A percentile compares a stretch with the other conserved stretches of the same genome.
phyloP scores from a whole-genome alignment of 2,888 invertebrate species.

The Drosophila prostipennis region DNA sequence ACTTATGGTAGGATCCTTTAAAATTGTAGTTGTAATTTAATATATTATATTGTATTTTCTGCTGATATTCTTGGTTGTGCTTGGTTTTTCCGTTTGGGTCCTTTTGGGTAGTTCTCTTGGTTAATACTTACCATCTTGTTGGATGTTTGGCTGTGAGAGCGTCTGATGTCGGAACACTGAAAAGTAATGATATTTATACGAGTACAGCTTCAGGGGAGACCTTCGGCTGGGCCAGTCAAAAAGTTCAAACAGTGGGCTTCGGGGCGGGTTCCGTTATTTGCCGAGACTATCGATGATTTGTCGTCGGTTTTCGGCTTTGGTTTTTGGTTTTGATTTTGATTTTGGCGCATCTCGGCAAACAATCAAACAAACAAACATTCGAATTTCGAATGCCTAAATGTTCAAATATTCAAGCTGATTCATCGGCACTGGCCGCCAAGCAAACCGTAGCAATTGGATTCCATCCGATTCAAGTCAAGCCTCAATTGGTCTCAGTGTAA shows the following conservation, averaged over 20 bases:
- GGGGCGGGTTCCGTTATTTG: conserved; percentile 71
- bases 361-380: conserved; percentile 52
- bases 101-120: background rate
- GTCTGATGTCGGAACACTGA: conserved; percentile 53
- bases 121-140: conserved; percentile 66
- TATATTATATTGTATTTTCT: background rate
- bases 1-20: too few relatives aligned
- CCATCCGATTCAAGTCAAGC: conserved; percentile 33
- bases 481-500: conserved; percentile 62
- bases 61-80: background rate
- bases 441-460: conserved; percentile 32
- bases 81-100: background rate
- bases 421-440: conserved; percentile 52
- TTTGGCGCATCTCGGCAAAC: conserved; percentile 61
- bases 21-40: background rate
- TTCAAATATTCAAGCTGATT: conserved; percentile 59
- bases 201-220: conserved; percentile 40
- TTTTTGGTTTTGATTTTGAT: background rate
- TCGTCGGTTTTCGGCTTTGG: conserved; percentile 14
- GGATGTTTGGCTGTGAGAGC: conserved; percentile 40
- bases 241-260: conserved; percentile 59
- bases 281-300: conserved; percentile 41
- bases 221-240: conserved; percentile 51
- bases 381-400: conserved; percentile 32
- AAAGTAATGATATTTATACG: conserved; percentile 60